Conservation (phyloP, 1,140 invertebrate species). For the Trachelipus rathkii region DNA sequence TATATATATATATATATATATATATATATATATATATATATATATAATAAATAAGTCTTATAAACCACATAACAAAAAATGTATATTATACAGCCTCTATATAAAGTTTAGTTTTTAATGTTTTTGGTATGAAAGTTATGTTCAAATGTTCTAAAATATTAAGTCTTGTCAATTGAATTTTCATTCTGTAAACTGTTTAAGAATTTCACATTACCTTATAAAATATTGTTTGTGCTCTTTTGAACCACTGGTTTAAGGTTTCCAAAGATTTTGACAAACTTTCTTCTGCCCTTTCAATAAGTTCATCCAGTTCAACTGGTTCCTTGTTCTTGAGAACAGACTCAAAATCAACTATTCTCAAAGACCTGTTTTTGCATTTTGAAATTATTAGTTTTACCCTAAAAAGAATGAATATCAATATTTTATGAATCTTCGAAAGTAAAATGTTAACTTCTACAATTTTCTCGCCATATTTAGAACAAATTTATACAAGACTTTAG, state of each 20-base stretch:
- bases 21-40: too few species aligned
- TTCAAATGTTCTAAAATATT: not conserved
- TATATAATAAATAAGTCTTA: too few species aligned
- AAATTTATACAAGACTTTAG: too few species aligned
- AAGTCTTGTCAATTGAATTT: not conserved
- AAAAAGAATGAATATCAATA: too few species aligned
- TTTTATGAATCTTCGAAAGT: too few species aligned
- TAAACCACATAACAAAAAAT: too few species aligned
- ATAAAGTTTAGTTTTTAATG: not conserved
- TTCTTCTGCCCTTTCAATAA: conserved; percentile 55
- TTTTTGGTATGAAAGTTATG: not conserved
- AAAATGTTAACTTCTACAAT: too few species aligned
- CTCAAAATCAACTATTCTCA: conserved; percentile 56
- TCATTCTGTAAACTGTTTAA: not conserved
- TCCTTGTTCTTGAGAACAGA: conserved; percentile 52
- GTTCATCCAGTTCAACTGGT: conserved; percentile 57
- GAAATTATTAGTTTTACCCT: too few species aligned
- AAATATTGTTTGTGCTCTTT: conserved; percentile 58
- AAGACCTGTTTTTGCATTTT: too few species aligned
- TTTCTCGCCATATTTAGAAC: too few species aligned
- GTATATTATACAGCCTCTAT: too few species aligned
- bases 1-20: too few species aligned
- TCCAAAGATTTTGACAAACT: not conserved
- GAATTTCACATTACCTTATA: conserved; percentile 48
- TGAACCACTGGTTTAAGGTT: conserved; percentile 55